Percentiles rank a stretch among this genome's conserved stretches.
Conservation (phyloP, 1,140 invertebrate genomes). For the Steinernema khuongi region DNA sequence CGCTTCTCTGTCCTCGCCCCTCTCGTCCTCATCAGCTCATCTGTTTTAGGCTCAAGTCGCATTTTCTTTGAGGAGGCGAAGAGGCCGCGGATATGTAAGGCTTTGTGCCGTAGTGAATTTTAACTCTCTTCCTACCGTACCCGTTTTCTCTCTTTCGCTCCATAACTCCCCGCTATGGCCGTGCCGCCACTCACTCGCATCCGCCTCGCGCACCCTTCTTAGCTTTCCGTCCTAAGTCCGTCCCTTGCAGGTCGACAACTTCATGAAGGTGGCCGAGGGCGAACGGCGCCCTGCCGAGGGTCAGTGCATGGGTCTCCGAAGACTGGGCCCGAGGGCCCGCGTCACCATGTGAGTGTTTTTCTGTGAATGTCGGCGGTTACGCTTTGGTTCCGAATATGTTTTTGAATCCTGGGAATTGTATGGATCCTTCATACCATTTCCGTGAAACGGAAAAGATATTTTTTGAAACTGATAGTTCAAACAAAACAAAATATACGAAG, state of each 20-base stretch:
- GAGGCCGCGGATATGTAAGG: conserved; percentile 22
- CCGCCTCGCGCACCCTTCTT: background rate
- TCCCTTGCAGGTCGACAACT: conserved; percentile 48
- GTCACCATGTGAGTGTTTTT: conserved; percentile 26
- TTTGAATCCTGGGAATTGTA: no score
- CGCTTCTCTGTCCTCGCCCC: conserved; percentile 7
- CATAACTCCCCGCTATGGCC: background rate
- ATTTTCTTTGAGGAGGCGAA: conserved; percentile 34
- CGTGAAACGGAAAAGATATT: no score
- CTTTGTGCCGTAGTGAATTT: background rate
- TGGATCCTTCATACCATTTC: no score
- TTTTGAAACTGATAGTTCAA: no score
- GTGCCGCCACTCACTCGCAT: conserved; percentile 13
- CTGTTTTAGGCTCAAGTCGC: conserved; percentile 42
- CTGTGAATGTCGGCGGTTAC: no score
- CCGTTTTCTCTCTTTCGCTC: conserved; percentile 4
- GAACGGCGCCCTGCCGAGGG: conserved; percentile 29
- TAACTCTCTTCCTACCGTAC: background rate
- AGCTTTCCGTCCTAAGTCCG: background rate
- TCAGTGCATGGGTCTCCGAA: conserved; percentile 3
- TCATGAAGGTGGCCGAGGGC: conserved; percentile 50
- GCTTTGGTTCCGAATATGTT: no score
- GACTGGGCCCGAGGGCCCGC: conserved; percentile 22
- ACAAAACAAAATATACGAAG: no score
- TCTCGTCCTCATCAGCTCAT: background rate